Conservation (phyloP, 1,140 invertebrate genomes). For the Papilio aristodemus region DNA sequence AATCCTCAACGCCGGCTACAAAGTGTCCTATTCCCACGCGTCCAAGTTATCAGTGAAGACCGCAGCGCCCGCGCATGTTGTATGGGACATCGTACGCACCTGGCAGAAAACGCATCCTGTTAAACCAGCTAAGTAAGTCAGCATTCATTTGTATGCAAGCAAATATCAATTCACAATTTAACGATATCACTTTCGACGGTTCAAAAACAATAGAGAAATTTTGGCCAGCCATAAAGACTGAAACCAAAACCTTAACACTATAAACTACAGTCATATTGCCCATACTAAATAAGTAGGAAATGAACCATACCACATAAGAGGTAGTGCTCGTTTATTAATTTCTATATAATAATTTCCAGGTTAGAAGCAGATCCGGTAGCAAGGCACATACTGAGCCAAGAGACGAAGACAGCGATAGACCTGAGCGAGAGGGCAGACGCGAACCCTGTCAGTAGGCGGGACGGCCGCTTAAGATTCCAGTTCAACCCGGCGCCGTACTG, state of each 20-base stretch:
- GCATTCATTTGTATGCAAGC: neutral
- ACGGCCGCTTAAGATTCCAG: conserved; percentile 90
- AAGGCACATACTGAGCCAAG: conserved; percentile 81
- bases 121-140: conserved; percentile 50
- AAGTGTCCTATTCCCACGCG: conserved; percentile 96
- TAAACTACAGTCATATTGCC: no score
- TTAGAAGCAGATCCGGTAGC: conserved; percentile 80
- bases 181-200: no score
- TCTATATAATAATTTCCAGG: conserved; percentile 50
- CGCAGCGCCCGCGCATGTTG: conserved; percentile 89
- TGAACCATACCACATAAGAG: no score
- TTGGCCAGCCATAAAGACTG: no score
- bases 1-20: conserved; percentile 94
- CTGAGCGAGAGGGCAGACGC: conserved; percentile 87
- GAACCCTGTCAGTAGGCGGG: conserved; percentile 89
- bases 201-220: no score
- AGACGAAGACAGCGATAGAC: conserved; percentile 77
- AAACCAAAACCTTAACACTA: no score
- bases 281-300: no score
- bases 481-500: conserved; percentile 91
- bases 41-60: conserved; percentile 95
- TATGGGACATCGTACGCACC: conserved; percentile 96
- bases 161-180: neutral
- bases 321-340: conserved; percentile 14
- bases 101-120: conserved; percentile 89